Base-by-base conservation (phyloP, 2,113 vertebrate species). In the Benitochromis conjunctus region DNA sequence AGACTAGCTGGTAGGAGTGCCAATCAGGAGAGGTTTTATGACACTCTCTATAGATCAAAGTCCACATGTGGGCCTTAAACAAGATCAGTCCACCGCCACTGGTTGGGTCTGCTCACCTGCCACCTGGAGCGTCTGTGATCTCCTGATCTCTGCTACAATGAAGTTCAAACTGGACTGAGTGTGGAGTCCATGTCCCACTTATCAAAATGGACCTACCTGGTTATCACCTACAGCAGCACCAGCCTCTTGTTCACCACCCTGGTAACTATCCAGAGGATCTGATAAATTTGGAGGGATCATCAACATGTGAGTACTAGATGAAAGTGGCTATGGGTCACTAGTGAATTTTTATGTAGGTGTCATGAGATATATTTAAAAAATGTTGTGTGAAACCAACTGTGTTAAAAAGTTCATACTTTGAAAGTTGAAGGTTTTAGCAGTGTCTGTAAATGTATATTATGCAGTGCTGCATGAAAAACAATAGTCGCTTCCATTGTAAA, bases 11-110 rank as follows among this genome's bases (percentile, higher is more conserved):
- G 81, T 92, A 95, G 96, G 96, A 94, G 95, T 96, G 96, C 94
- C 96, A 94, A 87, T 92, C 92, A 94, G 94, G 92, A 92, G 91
- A 92, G 89, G 85, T 92, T 96, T 96, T 97, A 96, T 95, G 93
- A 95, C 93, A 46, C 89, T 83, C 90, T 57, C 85, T 58, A 66
- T 60, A 79, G 96, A 95, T 83, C 96, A 86, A 96, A 97, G 96
- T 97, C 95, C 95, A 88, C 64, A 14, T 86, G 69, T 78, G 80
- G 93, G 92, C 93, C 91, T 95, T 89, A 79, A 88, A 92, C 91
- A 86, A 71, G 81, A 91, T 93, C 94, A 93, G 94, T 94, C 90
- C 93, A 89, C 77, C 38, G 10, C 86, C 88, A 82, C 87, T 89
- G 84, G 84, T 84, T 46, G 54, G 86, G 92, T 84, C 87, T 86